Conservation (phyloP, 2,113 vertebrate species). For the Trogon melanurus region DNA sequence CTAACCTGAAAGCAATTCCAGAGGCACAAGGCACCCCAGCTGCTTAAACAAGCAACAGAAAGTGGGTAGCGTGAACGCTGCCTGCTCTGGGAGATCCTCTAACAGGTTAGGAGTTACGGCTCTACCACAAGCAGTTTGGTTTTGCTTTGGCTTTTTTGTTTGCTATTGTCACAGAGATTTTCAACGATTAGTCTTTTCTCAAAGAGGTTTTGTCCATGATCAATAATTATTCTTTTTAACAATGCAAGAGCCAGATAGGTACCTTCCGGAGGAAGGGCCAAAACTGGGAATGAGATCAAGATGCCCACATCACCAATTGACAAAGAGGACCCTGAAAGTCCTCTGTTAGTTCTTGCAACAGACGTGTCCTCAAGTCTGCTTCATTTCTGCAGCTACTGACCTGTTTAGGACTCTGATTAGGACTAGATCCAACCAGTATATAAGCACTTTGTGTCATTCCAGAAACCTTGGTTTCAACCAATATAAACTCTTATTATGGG, state of each 20-base stretch:
- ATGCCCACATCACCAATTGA: background rate
- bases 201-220: background rate
- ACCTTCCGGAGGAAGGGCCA: background rate
- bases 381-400: background rate
- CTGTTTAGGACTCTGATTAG: background rate
- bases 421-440: background rate
- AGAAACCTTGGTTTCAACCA: background rate
- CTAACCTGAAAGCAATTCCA: background rate
- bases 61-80: background rate
- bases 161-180: background rate
- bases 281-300: background rate
- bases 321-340: background rate
- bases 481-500: background rate
- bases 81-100: background rate
- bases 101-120: background rate
- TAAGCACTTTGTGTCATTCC: background rate
- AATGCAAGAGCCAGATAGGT: background rate
- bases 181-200: background rate
- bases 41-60: background rate
- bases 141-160: background rate
- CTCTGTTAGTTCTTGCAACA: background rate
- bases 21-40: background rate
- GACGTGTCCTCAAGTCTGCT: background rate
- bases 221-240: background rate
- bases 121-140: background rate